Evolutionary conservation across 1,140 invertebrate species (phyloP).

Genomic region (Lepidurus arcticus): DNA sequence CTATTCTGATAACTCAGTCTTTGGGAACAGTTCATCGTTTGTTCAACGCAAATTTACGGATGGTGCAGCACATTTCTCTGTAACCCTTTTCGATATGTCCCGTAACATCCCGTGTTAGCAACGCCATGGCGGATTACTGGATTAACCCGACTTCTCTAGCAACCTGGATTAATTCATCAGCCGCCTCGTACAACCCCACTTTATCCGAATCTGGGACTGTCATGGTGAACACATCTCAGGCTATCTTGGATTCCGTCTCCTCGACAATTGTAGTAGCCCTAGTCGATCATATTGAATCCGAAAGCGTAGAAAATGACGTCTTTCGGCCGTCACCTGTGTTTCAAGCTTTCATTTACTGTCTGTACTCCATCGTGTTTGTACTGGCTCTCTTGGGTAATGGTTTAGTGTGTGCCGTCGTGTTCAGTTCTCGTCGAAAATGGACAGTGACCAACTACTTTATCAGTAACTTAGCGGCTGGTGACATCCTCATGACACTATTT

Average conservation of each 20-base stretch:
- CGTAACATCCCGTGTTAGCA: background rate
- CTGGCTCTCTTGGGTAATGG: slow-evolving; percentile 69
- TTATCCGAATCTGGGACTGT: background rate
- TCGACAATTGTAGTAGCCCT: background rate
- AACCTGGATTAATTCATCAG: background rate
- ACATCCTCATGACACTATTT: slow-evolving; percentile 75
- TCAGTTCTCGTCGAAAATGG: slow-evolving; percentile 68
- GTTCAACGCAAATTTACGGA: background rate
- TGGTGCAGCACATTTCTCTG: background rate
- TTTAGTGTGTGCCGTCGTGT: slow-evolving; percentile 73
- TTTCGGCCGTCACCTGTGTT: slow-evolving; percentile 44
- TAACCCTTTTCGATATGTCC: background rate
- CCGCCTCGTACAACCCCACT: background rate
- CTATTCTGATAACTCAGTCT: background rate
- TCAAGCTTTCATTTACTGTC: slow-evolving; percentile 59
- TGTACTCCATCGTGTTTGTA: slow-evolving; percentile 68
- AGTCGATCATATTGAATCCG: background rate
- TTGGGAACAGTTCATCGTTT: background rate
- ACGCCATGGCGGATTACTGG: background rate
- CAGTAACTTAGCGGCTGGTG: slow-evolving; percentile 73
- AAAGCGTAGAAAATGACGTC: background rate
- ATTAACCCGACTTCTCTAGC: background rate
- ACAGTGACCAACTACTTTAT: slow-evolving; percentile 85
- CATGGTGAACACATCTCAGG: background rate
- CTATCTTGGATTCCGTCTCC: background rate